Conservation (phyloP, 1,140 invertebrate species). For the Caenorhabditis remanei region DNA sequence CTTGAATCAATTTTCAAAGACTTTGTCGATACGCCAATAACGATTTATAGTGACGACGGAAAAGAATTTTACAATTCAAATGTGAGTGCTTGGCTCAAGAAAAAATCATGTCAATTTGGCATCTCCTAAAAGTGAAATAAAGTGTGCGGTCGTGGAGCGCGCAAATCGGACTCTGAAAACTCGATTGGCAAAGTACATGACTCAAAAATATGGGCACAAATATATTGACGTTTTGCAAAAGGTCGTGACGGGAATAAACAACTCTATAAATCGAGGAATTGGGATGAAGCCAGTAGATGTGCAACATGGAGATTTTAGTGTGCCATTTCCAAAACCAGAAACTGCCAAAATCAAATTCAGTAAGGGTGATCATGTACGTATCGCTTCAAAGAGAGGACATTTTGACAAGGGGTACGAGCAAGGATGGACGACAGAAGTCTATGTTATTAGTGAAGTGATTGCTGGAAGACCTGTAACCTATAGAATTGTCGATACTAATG, state of each 20-base stretch:
- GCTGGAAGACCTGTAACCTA: background rate
- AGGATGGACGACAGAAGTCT: slow-evolving; percentile 6
- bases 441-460: background rate
- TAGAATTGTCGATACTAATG: background rate
- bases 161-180: background rate
- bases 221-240: slow-evolving; percentile 4
- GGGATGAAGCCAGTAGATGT: background rate
- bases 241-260: background rate
- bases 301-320: background rate
- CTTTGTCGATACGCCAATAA: background rate
- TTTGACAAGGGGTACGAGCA: background rate
- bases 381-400: background rate
- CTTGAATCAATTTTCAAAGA: background rate
- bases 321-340: background rate
- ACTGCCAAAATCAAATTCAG: background rate
- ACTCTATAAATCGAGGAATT: background rate
- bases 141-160: background rate
- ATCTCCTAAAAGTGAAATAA: background rate
- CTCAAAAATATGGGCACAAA: background rate
- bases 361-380: background rate
- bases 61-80: slow-evolving; percentile 12
- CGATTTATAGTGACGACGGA: background rate
- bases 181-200: background rate
- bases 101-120: background rate
- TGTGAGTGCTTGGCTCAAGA: background rate